phyloP scores from a whole-genome alignment of 2,888 invertebrate genomes.

The Cheilosia scutellata region DNA sequence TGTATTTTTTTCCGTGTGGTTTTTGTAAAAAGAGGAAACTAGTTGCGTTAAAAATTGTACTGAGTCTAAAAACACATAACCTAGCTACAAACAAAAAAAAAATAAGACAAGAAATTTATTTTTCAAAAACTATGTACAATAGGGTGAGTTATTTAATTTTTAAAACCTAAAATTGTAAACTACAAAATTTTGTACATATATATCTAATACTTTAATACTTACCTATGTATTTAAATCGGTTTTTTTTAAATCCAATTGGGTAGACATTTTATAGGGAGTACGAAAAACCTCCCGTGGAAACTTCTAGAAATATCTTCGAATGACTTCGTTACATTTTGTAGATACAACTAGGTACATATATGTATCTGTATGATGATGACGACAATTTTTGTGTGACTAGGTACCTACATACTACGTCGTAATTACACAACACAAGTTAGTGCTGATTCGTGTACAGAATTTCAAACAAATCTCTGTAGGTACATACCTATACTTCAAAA shows the following conservation, averaged over 20 bases:
- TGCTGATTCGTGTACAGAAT: slow-evolving; percentile 46
- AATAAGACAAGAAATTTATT: too few relatives aligned
- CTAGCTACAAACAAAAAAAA: too few relatives aligned
- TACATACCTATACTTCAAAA: neutral
- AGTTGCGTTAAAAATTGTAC: too few relatives aligned
- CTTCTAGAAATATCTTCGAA: slow-evolving; percentile 1
- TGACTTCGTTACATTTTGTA: neutral
- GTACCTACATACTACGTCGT: slow-evolving; percentile 68
- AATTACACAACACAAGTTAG: slow-evolving; percentile 11
- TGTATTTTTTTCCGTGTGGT: too few relatives aligned
- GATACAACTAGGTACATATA: neutral
- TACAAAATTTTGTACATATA: neutral
- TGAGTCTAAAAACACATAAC: too few relatives aligned
- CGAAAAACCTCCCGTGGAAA: neutral
- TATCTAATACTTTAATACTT: too few relatives aligned
- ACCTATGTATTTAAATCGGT: too few relatives aligned
- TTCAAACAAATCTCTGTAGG: slow-evolving; percentile 1
- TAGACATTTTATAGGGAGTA: neutral
- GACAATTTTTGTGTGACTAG: slow-evolving; percentile 14
- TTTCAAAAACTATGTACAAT: too few relatives aligned
- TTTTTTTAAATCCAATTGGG: neutral
- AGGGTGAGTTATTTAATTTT: too few relatives aligned
- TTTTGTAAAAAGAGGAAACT: too few relatives aligned
- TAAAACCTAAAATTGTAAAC: too few relatives aligned
- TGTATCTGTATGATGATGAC: neutral